Base-by-base conservation (phyloP, 2,888 invertebrate species). In the Crossocerus cetratus region DNA sequence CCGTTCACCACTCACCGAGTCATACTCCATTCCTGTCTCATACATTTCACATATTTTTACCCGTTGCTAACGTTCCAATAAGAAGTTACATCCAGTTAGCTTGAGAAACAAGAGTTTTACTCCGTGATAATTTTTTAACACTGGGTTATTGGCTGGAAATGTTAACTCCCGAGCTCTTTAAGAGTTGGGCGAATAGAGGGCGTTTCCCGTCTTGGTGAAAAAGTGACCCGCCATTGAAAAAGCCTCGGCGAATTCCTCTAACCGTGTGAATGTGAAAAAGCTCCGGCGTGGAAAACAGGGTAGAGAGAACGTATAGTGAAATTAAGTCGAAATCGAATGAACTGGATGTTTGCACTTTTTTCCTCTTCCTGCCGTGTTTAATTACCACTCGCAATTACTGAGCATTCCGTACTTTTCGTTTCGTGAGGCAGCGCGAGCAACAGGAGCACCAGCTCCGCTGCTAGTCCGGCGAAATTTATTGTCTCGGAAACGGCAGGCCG, bases 381-480 rank as follows among this genome's bases (percentile, higher is more conserved):
- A 75, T 77, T 72, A 77, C 75, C 64, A 42, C 69, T 57, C 49
- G 21, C 65, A 75, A 75, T 77, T 64, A 69, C 61, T n/a, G 64
- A n/a, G n/a, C 23, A 20, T 16, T 58, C 60, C 43, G 44, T 58
- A 69, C 32, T 11, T 32, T 32, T 32, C 8, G 32, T 8, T 11
- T 32, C 1, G 32, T 5, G 32, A 11, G 32, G 3, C 5, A 0
- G 32, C 3, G 11, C 32, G 3, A 11, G 32, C 32, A 32, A 32
- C 32, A 32, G 32, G 5, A 32, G 32, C 8, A 32, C 8, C 0
- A 32, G 11, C 32, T 4, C 32, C 11, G 32, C 8, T 32, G 32
- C 8, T 32, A 32, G 32, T 32, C 8, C 32, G 32, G 32, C 11
- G 32, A 32, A 32, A 32, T 32, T 32, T 32, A 32, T 32, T 32